Evolutionary conservation across 1,140 invertebrate genomes (phyloP), one percentile per base, ranked within the genome.

Genomic region (Vollenhovia emeryi): DNA sequence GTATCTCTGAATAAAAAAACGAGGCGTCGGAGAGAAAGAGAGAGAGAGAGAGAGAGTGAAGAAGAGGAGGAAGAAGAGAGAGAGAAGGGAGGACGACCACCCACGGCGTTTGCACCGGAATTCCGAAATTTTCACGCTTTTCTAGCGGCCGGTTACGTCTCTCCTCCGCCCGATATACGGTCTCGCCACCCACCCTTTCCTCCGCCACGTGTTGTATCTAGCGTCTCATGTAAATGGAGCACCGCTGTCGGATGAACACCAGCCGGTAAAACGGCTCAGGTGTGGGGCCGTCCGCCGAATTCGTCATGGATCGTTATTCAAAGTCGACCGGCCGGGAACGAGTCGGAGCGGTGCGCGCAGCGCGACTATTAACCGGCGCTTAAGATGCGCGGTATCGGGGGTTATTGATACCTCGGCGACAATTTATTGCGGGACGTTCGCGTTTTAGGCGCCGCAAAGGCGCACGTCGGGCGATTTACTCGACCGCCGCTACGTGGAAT

Each of bases 61-160:
- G 3, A 36, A 13, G 36, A 24, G n/a, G 15, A 5, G 36, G 21
- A 64, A 8, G 33, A 21, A 24, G 7, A 33, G 50, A 33, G 48
- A n/a, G 30, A 2, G 59, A 30, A 40, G 24, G 73, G 33, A 80
- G 27, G 69, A 33, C 52, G 59, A 24, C 85, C 87, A 89, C 87
- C 88, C 80, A 82, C 64, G 52, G 80, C 52, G 74, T 80, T 84
- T 76, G 79, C 50, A 84, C 85, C 75, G 43, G 40, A 82, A 59
- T 87, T 89, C 87, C 85, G 85, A 83, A 84, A 87, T 90, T 90
- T 90, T 90, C 87, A 90, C 85, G 88, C 80, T 90, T 87, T 89
- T 90, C 80, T 85, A 73, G 18, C 50, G 78, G 18, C 45, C 64
- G 78, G 52, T 82, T 69, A 71, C 78, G 45, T 82, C 52, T 71